Evolutionary conservation across 2,113 vertebrate genomes (phyloP), one percentile per base, ranked within the genome.

Genomic region (Sus scrofa): DNA sequence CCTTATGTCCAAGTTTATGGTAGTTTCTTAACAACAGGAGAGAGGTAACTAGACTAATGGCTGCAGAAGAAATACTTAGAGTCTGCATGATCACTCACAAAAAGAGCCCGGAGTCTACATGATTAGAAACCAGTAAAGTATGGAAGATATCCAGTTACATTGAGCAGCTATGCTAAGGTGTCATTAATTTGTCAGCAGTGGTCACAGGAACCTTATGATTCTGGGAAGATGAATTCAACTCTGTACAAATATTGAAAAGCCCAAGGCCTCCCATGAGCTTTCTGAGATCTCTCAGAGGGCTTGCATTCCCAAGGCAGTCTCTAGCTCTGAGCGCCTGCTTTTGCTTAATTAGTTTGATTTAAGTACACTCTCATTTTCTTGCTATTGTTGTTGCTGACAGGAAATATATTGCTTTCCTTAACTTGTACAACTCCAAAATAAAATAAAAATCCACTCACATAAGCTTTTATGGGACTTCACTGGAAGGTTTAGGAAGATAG

Each of bases 361-460:
- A 67, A 56, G 18, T 1, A 70, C 84, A 4, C 13, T 84, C 44
- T 93, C 62, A 63, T 90, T 94, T 90, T 75, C 77, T 60, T 94
- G 56, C 65, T 88, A 30, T 74, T 37, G 30, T 90, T 94, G 71
- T 34, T 26, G 11, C 14, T 71, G 54, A 62, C n/a, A 85, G 77
- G 83, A 78, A 79, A 74, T 84, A n/a, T 30, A 8, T 79, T 18
- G 15, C 7, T 77, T 82, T 56, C 16, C 39, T 63, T 85, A 79
- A 91, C 56, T 77, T 30, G 5, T 7, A 60, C 54, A 86, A 86
- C 32, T 77, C 37, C 44, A 92, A 95, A 94, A 89, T 94, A 92
- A 89, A 84, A 84, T 54, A 91, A 86, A 86, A 95, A 14, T 27
- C 27, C 44, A 87, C 13, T 92, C 79, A 37, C 30, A n/a, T 14